Base-by-base conservation (phyloP, 2,113 vertebrate genomes). In the Holacanthus passer region DNA sequence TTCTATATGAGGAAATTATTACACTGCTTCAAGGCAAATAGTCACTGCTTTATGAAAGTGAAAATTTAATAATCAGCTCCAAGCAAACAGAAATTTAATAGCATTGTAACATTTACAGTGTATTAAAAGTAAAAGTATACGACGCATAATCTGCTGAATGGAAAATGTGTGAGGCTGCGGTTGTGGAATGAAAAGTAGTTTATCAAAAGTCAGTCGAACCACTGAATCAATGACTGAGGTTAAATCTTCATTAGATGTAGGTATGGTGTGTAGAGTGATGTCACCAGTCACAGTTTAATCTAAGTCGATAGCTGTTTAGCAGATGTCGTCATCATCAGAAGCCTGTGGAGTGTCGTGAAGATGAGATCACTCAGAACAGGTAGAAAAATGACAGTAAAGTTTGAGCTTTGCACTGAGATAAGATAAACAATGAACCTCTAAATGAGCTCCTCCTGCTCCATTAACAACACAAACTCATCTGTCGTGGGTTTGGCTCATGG, bases 381-480 rank as follows among this genome's bases (percentile, higher is more conserved):
- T 52, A 6, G 3, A 13, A 63, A 72, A 37, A 39, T 22, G 0
- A 7, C 13, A n/a, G 14, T 31, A 31, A 1, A 41, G 2, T n/a
- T 29, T 39, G 24, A 31, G n/a, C 20, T 60, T 60, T 24, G 13
- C 8, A 27, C 2, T 1, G 22, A 64, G 3, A 50, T 16, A 14
- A 74, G 63, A 37, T 7, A 37, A 37, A 8, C n/a, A 27, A n/a
- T 29, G 13, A 56, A 20, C 52, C 13, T 35, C 0, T 22, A 3
- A 71, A 71, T 19, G 17, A 71, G 50, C 64, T 39, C 59, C n/a
- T 48, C 20, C 37, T 32, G 7, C 41, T 66, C 17, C 27, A 19
- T 59, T 41, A 76, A 20, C 64, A 56, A 76, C 29, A 74, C 52
- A 66, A 59, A 31, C 47, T 29, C 19, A 48, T 73, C 29, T 47